A percentile compares a stretch with the other conserved stretches of the same genome.
These are phyloP conservation scores for Erythrolamprus reginae DNA, from an alignment of 2,113 vertebrate species.

Conservation along the genomic window DNA sequence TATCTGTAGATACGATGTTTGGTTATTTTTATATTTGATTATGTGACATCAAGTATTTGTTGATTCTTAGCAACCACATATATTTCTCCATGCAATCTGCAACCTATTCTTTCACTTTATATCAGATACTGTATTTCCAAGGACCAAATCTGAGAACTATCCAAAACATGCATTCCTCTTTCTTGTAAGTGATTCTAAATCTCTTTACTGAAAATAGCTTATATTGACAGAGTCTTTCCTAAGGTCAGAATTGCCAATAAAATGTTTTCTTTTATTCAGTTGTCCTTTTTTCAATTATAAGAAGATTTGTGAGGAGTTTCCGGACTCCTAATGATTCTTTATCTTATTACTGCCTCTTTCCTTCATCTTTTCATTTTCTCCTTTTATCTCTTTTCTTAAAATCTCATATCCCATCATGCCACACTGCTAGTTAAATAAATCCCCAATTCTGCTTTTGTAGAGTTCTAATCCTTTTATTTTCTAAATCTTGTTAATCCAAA, in stretches of 20 bases:
- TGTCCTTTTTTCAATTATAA: conserved; percentile 68
- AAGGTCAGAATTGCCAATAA: conserved; percentile 46
- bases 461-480: conserved; percentile 77
- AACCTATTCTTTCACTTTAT: background rate
- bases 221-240: conserved; percentile 57
- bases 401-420: conserved; percentile 64
- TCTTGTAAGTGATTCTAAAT: conserved; percentile 27
- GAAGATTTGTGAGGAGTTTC: conserved; percentile 65
- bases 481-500: conserved; percentile 72
- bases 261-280: conserved; percentile 6
- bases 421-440: conserved; percentile 72
- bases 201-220: conserved; percentile 1
- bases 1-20: background rate
- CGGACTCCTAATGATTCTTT: conserved; percentile 49
- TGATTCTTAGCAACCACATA: background rate
- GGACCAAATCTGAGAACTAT: background rate
- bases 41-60: background rate
- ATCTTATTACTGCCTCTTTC: conserved; percentile 42
- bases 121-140: background rate
- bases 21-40: background rate
- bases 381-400: conserved; percentile 68
- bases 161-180: background rate
- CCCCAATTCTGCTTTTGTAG: conserved; percentile 76
- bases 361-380: conserved; percentile 48
- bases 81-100: background rate